Conservation (phyloP, 2,797 vertebrate genomes). For the Diglossa cyanea region DNA sequence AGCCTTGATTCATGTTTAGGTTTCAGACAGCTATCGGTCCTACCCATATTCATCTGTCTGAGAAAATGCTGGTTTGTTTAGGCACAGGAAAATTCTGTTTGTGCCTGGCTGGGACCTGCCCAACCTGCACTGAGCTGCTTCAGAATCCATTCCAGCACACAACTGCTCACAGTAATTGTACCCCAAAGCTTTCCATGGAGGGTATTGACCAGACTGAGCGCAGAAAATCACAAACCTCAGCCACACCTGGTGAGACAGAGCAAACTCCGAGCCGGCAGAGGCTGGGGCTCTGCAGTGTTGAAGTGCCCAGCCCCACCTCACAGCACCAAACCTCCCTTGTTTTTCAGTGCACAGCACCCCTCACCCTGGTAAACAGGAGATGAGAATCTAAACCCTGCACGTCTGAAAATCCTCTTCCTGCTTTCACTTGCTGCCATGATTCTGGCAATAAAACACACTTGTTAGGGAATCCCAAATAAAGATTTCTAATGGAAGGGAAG, state of each 20-base stretch:
- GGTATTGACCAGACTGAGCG: background rate
- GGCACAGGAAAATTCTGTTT: background rate
- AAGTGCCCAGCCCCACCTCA: background rate
- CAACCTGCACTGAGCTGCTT: background rate
- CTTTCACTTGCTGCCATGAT: background rate
- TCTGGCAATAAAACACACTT: background rate
- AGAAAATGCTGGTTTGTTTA: background rate
- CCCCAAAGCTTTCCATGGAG: background rate
- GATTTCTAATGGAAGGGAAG: background rate
- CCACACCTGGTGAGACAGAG: background rate
- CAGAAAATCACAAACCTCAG: background rate
- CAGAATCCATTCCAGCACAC: background rate
- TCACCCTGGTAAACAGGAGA: background rate
- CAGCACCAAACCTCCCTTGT: background rate
- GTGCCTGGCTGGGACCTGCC: background rate
- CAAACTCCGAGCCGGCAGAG: background rate
- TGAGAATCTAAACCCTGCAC: fast-evolving
- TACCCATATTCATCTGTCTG: background rate
- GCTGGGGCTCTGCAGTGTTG: background rate
- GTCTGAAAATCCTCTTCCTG: background rate
- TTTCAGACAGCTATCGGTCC: background rate
- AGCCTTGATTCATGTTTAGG: background rate
- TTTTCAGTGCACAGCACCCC: background rate
- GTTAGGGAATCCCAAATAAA: background rate
- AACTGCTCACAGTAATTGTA: background rate